Conservation (phyloP, 2,888 invertebrate genomes). For the Lochmaea crataegi region DNA sequence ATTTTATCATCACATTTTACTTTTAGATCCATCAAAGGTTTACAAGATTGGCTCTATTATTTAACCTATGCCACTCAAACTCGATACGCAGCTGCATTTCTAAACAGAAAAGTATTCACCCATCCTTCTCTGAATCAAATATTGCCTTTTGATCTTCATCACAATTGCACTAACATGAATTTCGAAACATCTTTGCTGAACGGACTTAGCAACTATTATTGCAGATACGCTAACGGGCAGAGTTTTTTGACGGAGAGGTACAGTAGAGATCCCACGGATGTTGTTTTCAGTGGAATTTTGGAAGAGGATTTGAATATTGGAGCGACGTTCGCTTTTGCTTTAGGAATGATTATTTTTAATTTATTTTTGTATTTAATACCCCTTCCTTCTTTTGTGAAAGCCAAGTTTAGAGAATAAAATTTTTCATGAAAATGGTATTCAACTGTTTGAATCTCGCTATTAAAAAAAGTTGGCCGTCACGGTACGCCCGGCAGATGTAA, state of each 20-base stretch:
- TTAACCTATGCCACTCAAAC: conserved; percentile 83
- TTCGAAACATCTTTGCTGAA: conserved; percentile 68
- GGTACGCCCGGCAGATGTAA: too few relatives aligned
- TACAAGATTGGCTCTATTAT: conserved; percentile 86
- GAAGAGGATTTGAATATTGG: conserved; percentile 83
- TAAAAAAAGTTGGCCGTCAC: too few relatives aligned
- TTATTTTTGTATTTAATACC: conserved; percentile 88
- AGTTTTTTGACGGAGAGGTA: conserved; percentile 80
- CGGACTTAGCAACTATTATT: conserved; percentile 68
- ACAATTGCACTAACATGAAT: conserved; percentile 70
- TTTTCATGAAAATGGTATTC: too few relatives aligned
- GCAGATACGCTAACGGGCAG: conserved; percentile 77
- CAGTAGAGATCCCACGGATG: conserved; percentile 69
- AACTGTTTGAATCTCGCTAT: too few relatives aligned
- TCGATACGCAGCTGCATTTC: conserved; percentile 81
- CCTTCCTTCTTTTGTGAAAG: conserved; percentile 84
- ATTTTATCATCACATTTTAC: background rate
- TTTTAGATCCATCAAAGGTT: conserved; percentile 78
- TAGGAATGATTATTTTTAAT: conserved; percentile 84
- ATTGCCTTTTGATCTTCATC: conserved; percentile 65
- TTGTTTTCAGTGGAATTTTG: conserved; percentile 71
- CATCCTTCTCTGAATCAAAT: conserved; percentile 67
- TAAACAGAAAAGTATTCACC: conserved; percentile 78
- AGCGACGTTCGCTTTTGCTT: conserved; percentile 83
- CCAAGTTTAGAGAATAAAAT: conserved; percentile 86